Percentiles rank a stretch among this genome's conserved stretches.
Conservation (phyloP, 1,140 invertebrate species). For the Calephelis nemesis region DNA sequence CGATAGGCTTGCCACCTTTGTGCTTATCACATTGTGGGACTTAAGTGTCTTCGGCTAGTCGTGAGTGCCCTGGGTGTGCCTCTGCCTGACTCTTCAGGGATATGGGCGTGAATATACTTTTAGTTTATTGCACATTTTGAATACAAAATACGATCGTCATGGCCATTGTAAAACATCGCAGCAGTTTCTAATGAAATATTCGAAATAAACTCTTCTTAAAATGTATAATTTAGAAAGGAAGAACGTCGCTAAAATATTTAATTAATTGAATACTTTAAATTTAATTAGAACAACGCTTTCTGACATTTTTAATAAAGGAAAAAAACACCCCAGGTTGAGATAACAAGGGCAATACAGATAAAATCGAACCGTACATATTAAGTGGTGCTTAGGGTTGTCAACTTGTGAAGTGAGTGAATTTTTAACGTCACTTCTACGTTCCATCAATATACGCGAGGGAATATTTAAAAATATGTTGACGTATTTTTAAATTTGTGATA, state of each 20-base stretch:
- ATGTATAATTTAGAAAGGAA: not conserved
- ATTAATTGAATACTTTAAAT: slow-evolving; percentile 22
- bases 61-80: too few species aligned
- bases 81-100: too few species aligned
- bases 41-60: too few species aligned
- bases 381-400: slow-evolving; percentile 5
- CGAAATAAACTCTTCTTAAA: not conserved
- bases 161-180: not conserved
- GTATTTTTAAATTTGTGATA: too few species aligned
- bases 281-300: slow-evolving; percentile 20
- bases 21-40: too few species aligned
- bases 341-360: slow-evolving; percentile 10
- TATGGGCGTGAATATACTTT: too few species aligned
- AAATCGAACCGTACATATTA: slow-evolving; percentile 17
- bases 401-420: not conserved
- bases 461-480: too few species aligned
- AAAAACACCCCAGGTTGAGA: slow-evolving; percentile 14
- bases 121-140: too few species aligned
- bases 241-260: slow-evolving; percentile 3
- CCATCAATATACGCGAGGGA: too few species aligned
- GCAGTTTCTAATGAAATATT: not conserved
- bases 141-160: not conserved
- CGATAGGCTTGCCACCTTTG: too few species aligned
- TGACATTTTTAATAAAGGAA: slow-evolving; percentile 9
- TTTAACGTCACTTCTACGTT: too few species aligned